Evolutionary conservation across 2,888 invertebrate species (phyloP), one percentile per base, ranked within the genome.

Genomic region (Acleris sparsana): DNA sequence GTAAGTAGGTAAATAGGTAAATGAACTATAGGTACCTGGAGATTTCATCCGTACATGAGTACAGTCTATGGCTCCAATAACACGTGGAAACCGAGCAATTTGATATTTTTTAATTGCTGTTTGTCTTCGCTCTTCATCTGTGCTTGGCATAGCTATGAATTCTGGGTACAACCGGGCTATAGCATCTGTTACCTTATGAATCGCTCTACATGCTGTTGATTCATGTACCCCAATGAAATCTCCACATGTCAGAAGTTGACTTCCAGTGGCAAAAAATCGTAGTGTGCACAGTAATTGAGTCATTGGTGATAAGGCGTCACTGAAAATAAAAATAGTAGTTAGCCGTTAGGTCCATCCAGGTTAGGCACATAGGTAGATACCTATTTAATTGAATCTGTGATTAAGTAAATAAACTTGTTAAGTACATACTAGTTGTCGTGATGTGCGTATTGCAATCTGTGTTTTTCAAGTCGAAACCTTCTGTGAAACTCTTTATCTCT

Each of bases 41-140:
- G 66, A 69, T 49, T 57, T 29, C 16, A 70, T 65, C 16, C 56
- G 58, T 49, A 70, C 57, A 58, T 72, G 70, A 17, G 69, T 70
- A 39, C 70, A 69, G 48, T 70, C 70, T 43, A 70, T 70, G 29
- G 61, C 63, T 7, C 61, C 65, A 25, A 61, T 16, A 4, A 68
- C 61, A 33, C 57, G 25, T 7, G 70, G 63, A 53, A 70, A 71
- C 53, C 60, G 53, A 25, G 69, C 66, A 5, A 69, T 68, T 18
- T 49, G 39, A 25, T 64, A 69, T 39, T 67, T 67, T 6, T 55
- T 39, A 29, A 46, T 5, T 51, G 33, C 43, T 63, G 62, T 53
- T 63, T 48, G 16, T 48, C 25, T 39, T 22, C 39, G 22, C 6
- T 44, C 44, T 16, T 56, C 44, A 7, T 18, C 5, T n/a, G 56